phyloP scores from a whole-genome alignment of 2,888 invertebrate species.

The Crepidodera aurea region DNA sequence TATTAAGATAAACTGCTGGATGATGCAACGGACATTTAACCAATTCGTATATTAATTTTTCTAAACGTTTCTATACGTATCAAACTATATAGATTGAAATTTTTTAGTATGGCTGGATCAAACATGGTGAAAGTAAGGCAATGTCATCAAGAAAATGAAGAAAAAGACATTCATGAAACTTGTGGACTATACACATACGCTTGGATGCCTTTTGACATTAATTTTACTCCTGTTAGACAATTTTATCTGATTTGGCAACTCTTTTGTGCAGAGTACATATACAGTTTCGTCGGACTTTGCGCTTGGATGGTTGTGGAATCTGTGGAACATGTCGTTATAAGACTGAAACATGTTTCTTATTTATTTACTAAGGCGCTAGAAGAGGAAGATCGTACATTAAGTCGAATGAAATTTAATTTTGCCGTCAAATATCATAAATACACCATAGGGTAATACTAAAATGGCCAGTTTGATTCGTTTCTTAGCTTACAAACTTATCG shows the following conservation, averaged over 20 bases:
- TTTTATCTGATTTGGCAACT: conserved; percentile 27
- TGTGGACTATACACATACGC: conserved; percentile 34
- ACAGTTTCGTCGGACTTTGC: conserved; percentile 22
- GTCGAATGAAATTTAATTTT: conserved; percentile 30
- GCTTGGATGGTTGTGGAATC: conserved; percentile 32
- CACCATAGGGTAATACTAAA: conserved; percentile 22
- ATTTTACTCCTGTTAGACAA: conserved; percentile 34
- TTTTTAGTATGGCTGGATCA: conserved; percentile 14
- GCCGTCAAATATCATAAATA: conserved; percentile 27
- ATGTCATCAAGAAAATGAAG: conserved; percentile 27
- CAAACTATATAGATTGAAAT: too few species aligned
- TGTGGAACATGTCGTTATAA: conserved; percentile 24
- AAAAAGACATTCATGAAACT: conserved; percentile 26
- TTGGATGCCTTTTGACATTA: conserved; percentile 38
- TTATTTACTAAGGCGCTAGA: conserved; percentile 29
- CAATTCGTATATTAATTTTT: too few species aligned
- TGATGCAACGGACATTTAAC: too few species aligned
- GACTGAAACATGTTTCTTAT: conserved; percentile 25
- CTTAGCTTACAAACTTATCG: too few species aligned
- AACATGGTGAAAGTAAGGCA: conserved; percentile 22
- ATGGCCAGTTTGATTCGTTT: too few species aligned
- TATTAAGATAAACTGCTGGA: too few species aligned
- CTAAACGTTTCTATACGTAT: too few species aligned
- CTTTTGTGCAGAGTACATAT: conserved; percentile 28
- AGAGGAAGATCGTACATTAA: conserved; percentile 14